phyloP scores from a whole-genome alignment of 1,140 invertebrate genomes.

The Nilaparvata lugens region DNA sequence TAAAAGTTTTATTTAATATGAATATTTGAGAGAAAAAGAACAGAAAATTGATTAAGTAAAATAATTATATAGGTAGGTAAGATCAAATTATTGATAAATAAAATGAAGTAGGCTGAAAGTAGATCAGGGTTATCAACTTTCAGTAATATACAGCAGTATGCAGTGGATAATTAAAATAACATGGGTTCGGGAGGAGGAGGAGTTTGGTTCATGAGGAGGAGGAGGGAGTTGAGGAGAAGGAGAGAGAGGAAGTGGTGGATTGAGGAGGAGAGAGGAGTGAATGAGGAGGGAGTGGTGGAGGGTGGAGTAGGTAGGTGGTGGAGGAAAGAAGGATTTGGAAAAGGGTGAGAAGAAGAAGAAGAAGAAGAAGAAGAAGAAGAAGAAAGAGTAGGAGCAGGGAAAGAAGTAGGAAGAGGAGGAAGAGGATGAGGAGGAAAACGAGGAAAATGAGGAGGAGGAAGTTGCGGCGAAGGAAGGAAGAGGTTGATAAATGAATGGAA shows the following conservation, averaged over 20 bases:
- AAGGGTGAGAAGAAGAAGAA: background rate
- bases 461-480: background rate
- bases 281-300: background rate
- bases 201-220: background rate
- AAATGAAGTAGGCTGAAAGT: too few relatives aligned
- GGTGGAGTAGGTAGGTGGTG: background rate
- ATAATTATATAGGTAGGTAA: too few relatives aligned
- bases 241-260: background rate
- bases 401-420: slow-evolving; percentile 26
- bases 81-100: too few relatives aligned
- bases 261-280: background rate
- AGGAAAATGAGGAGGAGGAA: slow-evolving; percentile 13
- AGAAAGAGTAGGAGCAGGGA: background rate
- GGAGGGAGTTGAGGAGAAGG: background rate
- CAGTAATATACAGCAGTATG: too few relatives aligned
- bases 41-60: too few relatives aligned
- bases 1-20: too few relatives aligned
- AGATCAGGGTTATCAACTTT: too few relatives aligned
- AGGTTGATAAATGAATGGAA: slow-evolving; percentile 15
- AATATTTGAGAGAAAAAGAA: too few relatives aligned
- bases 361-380: background rate
- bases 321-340: background rate
- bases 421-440: slow-evolving; percentile 14
- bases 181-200: too few relatives aligned
- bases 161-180: too few relatives aligned